Percentiles rank a stretch among this genome's conserved stretches.
These are phyloP conservation scores for Drosophila nigritarsus DNA, from an alignment of 2,888 invertebrate genomes.

Conservation along the genomic window DNA sequence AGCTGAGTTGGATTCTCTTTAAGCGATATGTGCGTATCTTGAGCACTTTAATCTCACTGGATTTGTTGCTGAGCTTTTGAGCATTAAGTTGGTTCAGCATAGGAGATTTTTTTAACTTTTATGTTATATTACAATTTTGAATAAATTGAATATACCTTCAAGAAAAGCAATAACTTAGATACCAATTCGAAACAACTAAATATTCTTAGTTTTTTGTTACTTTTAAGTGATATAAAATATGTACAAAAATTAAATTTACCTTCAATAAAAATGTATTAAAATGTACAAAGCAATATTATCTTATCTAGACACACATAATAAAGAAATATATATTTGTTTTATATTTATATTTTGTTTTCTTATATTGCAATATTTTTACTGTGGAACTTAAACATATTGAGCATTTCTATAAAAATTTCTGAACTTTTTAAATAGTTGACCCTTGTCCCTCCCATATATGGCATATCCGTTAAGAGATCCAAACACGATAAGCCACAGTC, in stretches of 20 bases:
- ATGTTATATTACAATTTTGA: neutral
- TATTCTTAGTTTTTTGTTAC: neutral
- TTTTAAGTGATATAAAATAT: neutral
- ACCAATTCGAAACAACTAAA: neutral
- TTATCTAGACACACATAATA: too few species aligned
- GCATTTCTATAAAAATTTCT: neutral
- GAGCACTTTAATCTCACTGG: slow-evolving; percentile 7
- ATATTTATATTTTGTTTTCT: too few species aligned
- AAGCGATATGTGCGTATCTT: slow-evolving; percentile 20
- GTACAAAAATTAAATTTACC: too few species aligned
- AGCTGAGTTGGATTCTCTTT: slow-evolving; percentile 2
- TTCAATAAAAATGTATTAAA: too few species aligned
- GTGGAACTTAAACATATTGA: too few species aligned
- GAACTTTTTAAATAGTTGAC: neutral
- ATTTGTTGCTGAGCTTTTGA: neutral
- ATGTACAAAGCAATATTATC: too few species aligned
- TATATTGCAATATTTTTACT: too few species aligned
- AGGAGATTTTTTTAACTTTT: neutral
- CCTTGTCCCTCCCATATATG: neutral
- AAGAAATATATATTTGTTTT: too few species aligned
- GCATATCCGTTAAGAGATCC: slow-evolving; percentile 6
- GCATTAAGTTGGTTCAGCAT: neutral
- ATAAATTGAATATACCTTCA: neutral
- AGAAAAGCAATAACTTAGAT: neutral
- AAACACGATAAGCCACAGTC: slow-evolving; percentile 33